These are phyloP conservation scores for Rhinoderma darwinii DNA, from an alignment of 2,113 vertebrate genomes.

Conservation along the genomic window DNA sequence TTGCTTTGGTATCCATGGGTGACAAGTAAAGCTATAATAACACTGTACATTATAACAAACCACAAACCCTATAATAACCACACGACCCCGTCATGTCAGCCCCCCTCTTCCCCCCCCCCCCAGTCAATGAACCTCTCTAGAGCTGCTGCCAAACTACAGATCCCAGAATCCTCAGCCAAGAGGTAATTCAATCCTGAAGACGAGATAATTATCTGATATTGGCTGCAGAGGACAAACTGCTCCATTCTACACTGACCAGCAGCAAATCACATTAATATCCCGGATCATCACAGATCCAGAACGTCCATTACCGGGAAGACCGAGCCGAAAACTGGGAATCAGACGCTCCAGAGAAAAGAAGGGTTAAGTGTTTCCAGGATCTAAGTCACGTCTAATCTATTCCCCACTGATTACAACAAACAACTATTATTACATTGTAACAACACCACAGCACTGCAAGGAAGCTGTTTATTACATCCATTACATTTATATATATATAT, in stretches of 20 bases:
- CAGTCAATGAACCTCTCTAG: background rate
- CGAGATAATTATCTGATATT: background rate
- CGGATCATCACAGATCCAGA: background rate
- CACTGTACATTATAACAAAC: background rate
- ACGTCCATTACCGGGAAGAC: background rate
- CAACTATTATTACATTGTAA: too few species aligned
- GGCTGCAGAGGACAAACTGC: background rate
- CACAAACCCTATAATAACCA: background rate
- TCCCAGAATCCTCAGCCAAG: background rate
- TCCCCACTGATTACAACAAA: too few species aligned
- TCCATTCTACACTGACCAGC: background rate
- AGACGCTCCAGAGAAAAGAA: too few species aligned
- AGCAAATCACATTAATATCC: background rate
- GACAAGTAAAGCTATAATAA: background rate
- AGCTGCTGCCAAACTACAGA: background rate
- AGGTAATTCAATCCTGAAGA: background rate
- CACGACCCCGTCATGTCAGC: background rate
- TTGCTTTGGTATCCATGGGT: background rate
- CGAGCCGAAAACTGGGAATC: too few species aligned
- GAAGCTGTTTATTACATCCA: too few species aligned
- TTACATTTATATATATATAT: too few species aligned
- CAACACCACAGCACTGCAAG: too few species aligned
- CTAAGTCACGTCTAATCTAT: too few species aligned
- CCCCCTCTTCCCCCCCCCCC: background rate
- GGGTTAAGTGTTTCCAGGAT: too few species aligned